Evolutionary conservation across 2,888 invertebrate genomes (phyloP).

Genomic region (Tenodera sinensis): DNA sequence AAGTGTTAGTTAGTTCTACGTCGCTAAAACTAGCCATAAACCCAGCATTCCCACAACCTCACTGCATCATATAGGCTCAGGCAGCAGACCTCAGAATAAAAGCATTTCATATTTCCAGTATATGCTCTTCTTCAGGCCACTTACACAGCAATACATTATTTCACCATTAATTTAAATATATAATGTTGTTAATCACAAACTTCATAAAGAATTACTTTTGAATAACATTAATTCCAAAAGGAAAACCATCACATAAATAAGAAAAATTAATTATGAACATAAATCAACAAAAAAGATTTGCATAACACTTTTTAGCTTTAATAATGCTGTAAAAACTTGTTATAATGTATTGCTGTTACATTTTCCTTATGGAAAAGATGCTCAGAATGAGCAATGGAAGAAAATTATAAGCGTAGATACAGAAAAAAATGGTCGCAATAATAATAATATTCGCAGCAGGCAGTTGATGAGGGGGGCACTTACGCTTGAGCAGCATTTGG

Average conservation of each 20-base stretch:
- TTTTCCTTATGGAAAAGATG: neutral
- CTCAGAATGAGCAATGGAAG: neutral
- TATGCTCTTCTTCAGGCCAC: neutral
- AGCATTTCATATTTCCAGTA: neutral
- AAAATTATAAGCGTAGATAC: neutral
- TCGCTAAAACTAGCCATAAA: neutral
- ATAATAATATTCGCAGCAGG: neutral
- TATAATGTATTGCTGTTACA: neutral
- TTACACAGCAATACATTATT: neutral
- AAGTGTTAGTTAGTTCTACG: neutral
- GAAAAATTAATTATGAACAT: neutral
- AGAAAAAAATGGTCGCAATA: neutral
- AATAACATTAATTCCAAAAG: neutral
- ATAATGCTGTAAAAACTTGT: neutral
- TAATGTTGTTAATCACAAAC: neutral
- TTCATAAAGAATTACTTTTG: neutral
- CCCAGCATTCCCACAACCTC: slow-evolving; percentile 14
- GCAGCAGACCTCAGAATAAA: slow-evolving; percentile 14
- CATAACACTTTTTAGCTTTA: neutral
- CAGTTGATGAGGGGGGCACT: slow-evolving; percentile 47
- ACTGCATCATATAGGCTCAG: neutral
- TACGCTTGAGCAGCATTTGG: slow-evolving; percentile 73
- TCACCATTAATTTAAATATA: neutral
- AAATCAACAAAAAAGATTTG: too few species aligned
- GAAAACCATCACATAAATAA: neutral